A percentile compares a stretch with the other conserved stretches of the same genome.
phyloP scores from a whole-genome alignment of 2,113 vertebrate species.

The Solea solea region DNA sequence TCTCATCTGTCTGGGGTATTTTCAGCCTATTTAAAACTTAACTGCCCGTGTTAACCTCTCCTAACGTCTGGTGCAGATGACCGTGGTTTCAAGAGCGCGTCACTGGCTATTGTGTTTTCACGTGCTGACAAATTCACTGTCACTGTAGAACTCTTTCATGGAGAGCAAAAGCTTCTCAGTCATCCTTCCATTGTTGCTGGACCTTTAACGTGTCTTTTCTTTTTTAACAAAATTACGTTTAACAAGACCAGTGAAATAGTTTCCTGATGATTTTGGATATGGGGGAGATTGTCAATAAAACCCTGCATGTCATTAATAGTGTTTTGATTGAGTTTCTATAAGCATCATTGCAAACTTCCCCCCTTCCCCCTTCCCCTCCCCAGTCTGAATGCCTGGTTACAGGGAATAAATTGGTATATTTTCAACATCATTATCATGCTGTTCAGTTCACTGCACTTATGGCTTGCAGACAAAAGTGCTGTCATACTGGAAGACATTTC shows the following conservation, averaged over 20 bases:
- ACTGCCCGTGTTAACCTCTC: constrained; percentile 23
- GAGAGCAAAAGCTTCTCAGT: no score
- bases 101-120: not conserved
- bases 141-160: no score
- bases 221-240: not conserved
- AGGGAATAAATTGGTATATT: constrained; percentile 43
- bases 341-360: constrained; percentile 3
- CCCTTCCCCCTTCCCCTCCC: not conserved
- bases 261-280: no score
- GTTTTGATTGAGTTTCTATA: not conserved
- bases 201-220: constrained; percentile 1
- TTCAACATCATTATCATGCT: constrained; percentile 60
- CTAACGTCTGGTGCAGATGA: constrained; percentile 34
- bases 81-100: constrained; percentile 1
- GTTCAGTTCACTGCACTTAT: constrained; percentile 40
- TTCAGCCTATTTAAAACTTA: constrained; percentile 48
- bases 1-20: not conserved
- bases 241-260: not conserved
- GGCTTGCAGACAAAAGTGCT: constrained; percentile 56
- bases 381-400: constrained; percentile 10
- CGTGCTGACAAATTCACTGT: not conserved
- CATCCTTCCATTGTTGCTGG: not conserved
- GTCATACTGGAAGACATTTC: constrained; percentile 49
- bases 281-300: not conserved
- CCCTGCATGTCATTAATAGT: not conserved